phyloP scores from a whole-genome alignment of 2,888 invertebrate genomes.

The Melanotus villosus region DNA sequence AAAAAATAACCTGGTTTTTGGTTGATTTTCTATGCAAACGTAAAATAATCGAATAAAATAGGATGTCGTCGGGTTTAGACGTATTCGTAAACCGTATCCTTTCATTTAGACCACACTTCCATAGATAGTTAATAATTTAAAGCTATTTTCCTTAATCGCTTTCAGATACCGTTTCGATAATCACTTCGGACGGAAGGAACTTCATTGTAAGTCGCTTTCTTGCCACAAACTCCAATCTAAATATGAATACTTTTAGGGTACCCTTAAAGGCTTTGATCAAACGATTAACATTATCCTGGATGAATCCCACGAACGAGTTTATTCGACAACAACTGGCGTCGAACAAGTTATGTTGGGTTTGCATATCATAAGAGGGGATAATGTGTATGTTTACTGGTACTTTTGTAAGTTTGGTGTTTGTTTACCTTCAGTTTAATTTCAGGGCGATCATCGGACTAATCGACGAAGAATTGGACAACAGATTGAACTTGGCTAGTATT shows the following conservation, averaged over 20 bases:
- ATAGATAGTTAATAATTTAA: neutral
- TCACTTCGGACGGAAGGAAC: conserved; percentile 96
- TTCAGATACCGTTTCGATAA: conserved; percentile 90
- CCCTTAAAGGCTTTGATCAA: conserved; percentile 98
- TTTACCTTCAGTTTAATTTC: too few species aligned
- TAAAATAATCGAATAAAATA: too few species aligned
- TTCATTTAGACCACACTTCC: conserved; percentile 59
- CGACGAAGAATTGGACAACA: conserved; percentile 86
- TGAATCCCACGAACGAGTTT: conserved; percentile 99
- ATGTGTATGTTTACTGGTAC: conserved; percentile 85
- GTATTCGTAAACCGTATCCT: conserved; percentile 88
- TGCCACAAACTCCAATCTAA: neutral
- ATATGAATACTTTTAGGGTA: conserved; percentile 76
- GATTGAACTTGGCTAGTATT: conserved; percentile 84
- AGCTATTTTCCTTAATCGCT: conserved; percentile 43
- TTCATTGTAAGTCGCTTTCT: conserved; percentile 80
- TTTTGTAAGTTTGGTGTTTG: too few species aligned
- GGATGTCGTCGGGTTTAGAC: conserved; percentile 91
- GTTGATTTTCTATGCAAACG: too few species aligned
- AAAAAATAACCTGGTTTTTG: too few species aligned
- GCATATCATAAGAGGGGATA: conserved; percentile 98
- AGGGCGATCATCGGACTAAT: conserved; percentile 87
- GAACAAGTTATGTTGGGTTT: conserved; percentile 96
- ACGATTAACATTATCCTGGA: conserved; percentile 98
- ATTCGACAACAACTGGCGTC: conserved; percentile 91